Percentiles rank a stretch among this genome's conserved stretches.
These are phyloP conservation scores for Serranus cabrilla DNA, from an alignment of 2,797 vertebrate species.

Conservation along the genomic window DNA sequence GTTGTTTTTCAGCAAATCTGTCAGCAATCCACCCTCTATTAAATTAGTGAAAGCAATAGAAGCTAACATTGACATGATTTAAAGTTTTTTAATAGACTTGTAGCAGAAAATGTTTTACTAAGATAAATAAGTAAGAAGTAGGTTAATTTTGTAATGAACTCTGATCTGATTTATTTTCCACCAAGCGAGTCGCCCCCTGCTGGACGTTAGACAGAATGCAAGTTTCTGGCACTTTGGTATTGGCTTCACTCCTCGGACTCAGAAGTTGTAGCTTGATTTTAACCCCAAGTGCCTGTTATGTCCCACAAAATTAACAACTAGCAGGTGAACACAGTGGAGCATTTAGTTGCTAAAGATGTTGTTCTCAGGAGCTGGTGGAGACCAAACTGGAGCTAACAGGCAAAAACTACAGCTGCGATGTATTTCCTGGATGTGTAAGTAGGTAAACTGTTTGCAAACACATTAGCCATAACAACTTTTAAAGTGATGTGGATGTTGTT, in stretches of 20 bases:
- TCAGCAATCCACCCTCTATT: not conserved
- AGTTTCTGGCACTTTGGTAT: too few species aligned
- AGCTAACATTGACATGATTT: not conserved
- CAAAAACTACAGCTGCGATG: not conserved
- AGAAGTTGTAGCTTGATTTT: not conserved
- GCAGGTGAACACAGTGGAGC: not conserved
- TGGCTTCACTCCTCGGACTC: too few species aligned
- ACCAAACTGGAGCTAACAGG: not conserved
- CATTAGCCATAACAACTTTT: not conserved
- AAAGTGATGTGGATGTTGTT: not conserved
- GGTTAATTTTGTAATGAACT: too few species aligned
- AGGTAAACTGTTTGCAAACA: not conserved
- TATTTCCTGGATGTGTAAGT: not conserved
- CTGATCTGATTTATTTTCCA: too few species aligned
- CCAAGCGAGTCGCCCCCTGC: too few species aligned
- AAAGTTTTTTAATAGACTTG: not conserved
- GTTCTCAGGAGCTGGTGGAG: not conserved
- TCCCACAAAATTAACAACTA: not conserved
- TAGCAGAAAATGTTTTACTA: too few species aligned
- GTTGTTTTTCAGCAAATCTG: not conserved
- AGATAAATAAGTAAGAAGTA: too few species aligned
- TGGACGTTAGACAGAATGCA: too few species aligned
- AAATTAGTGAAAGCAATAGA: not conserved
- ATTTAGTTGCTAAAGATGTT: not conserved
- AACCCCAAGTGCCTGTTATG: not conserved